Evolutionary conservation across 2,888 invertebrate species (phyloP), one percentile per base, ranked within the genome.

Genomic region (Cataglyphis livida): DNA sequence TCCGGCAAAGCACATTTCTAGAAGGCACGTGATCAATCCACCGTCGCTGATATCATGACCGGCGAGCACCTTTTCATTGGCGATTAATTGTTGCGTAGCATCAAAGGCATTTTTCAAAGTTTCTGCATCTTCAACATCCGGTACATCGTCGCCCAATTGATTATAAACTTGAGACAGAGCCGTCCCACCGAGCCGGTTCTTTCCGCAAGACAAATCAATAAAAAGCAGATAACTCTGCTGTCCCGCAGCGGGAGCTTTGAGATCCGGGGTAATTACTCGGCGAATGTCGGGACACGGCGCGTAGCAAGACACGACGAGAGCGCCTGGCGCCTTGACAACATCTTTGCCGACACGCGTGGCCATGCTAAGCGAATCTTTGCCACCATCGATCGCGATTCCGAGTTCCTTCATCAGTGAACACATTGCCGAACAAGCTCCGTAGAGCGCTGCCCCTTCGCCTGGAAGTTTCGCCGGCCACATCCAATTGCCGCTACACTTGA

Each of bases 401-500:
- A 99, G 95, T 89, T 96, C 94, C 7, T 95, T 95, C 98, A 99
- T 98, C 3, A 98, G 96, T 3, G 95, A 95, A 93, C 99, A 98
- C 96, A 99, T 97, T 21, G 98, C 98, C 57, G 95, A 95, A 92
- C 99, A 99, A 0, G 99, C 98, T 85, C 97, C 97, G 86, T 97
- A 97, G 38, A 99, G 95, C 21, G 97, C 96, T 1, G 98, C 98
- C 1, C 99, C 99, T 94, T 99, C 99, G 0, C 98, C 98, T 0
- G 98, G 97, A 25, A 98, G 95, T 95, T 99, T 99, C 15, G 99
- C 99, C 0, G 99, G 97, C 99, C 99, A 99, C 99, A 99, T 99
- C 99, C 99, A 99, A 95, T 99, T 99, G n/a, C 98, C 99, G 59
- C 98, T 99, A 94, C 99, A 99, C 95, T 99, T 99, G 1, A 99